Base-by-base conservation (phyloP, 1,140 invertebrate genomes). In the Drosophila sechellia region DNA sequence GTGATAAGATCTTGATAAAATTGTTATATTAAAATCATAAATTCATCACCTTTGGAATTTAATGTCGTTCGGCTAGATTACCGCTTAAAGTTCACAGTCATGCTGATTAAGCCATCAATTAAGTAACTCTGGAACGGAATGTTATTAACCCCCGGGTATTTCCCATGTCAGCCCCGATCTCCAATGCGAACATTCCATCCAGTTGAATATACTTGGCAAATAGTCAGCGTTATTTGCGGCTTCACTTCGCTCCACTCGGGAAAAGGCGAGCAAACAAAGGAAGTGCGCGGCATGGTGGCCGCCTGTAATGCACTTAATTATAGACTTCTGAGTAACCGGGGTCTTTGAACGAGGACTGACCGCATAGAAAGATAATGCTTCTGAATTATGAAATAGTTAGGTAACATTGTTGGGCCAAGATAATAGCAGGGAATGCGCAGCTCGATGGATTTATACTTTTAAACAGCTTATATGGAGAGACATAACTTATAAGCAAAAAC, bases 21-120 rank as follows among this genome's bases (percentile, higher is more conserved):
- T 13, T 12, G 1, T 4, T 22, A 22, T 11, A 27, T 39, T 11
- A 70, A 10, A n/a, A n/a, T 10, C 15, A 58, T 80, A 77, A 76
- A 84, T 79, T 57, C 13, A 63, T 84, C 65, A 49, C 54, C 75
- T 79, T 22, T 45, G 80, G 80, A 84, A 84, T 84, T 75, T 55
- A 63, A 27, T 48, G 57, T 50, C 63, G 5, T 15, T 1, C 5
- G 34, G 17, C 69, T 69, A 40, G 64, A 56, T 69, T 40, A 56
- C 52, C 13, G 35, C 35, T 40, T 11, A 39, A 74, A 73, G 31
- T 46, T 74, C 58, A 35, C 22, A 73, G 71, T 73, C 71, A 74
- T 43, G 71, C 71, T 74, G 69, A 72, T 72, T 74, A 73, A 74
- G 57, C 50, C 25, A 12, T n/a, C 13, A 43, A 68, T 54, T 53